Base-by-base conservation (phyloP, 2,113 vertebrate species). In the Verasper variegatus region DNA sequence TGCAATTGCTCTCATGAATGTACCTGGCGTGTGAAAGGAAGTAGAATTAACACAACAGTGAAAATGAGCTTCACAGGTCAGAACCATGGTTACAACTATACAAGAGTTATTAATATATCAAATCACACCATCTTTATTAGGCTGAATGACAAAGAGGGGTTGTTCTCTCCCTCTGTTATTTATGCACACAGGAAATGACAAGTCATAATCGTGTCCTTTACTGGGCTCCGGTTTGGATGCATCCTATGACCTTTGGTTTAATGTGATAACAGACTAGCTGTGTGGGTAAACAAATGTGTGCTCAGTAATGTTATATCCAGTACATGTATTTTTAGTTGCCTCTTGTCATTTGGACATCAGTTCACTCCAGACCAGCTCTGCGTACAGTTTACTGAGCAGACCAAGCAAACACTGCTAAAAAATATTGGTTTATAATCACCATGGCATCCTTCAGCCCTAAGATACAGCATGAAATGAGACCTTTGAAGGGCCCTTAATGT, bases 1-100 rank as follows among this genome's bases (percentile, higher is more conserved):
- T 1, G 11, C 71, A 84, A 55, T 21, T 61, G 26, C 58, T 57
- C 13, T 74, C 35, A 59, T 12, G n/a, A 72, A 61, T 71, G 21
- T 70, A 56, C 42, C 37, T 71, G 27, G 57, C 57, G 71, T 80
- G 66, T 63, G 72, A 80, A 74, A 84, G 83, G 71, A 91, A 83
- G 71, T 26, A 63, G 10, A 84, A 67, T 57, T 23, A 77, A 71
- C 64, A 71, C 61, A 24, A 68, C 60, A 68, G 57, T 24, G 10
- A 74, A 58, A 40, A 49, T 59, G 9, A 76, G 31, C 54, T 56
- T 24, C 35, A 70, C 49, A 78, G 60, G 47, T 55, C 17, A 15
- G 5, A 0, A 40, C 37, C 31, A 67, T 3, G 1, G 2, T 60
- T 52, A 4, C 62, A 23, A 26, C 20, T 64, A 14, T 21, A 57